A percentile compares a stretch with the other conserved stretches of the same genome.
These are phyloP conservation scores for Hoplostethus atlanticus DNA, from an alignment of 2,797 vertebrate genomes.

Conservation along the genomic window DNA sequence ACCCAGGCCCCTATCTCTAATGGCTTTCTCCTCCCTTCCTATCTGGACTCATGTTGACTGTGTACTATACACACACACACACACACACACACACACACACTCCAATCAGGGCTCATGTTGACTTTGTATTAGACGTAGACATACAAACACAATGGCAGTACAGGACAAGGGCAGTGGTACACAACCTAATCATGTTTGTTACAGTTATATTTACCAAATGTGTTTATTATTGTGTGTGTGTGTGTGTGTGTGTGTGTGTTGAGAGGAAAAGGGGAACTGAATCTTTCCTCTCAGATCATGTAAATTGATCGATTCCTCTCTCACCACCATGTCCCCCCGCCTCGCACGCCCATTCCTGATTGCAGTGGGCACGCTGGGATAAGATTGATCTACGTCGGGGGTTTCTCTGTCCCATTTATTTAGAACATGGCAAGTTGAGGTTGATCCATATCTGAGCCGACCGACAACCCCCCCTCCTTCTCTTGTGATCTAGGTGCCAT, in stretches of 20 bases:
- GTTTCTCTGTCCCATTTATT: conserved; percentile 61
- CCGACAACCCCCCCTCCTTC: conserved; percentile 22
- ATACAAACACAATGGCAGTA: conserved; percentile 23
- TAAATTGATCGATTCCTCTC: conserved; percentile 49
- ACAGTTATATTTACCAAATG: conserved; percentile 32
- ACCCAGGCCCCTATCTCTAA: conserved; percentile 70
- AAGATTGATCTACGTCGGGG: conserved; percentile 63
- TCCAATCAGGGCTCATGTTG: conserved; percentile 58
- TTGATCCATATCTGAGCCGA: conserved; percentile 75
- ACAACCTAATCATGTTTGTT: conserved; percentile 17
- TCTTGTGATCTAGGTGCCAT: conserved; percentile 56
- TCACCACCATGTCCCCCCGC: conserved; percentile 38
- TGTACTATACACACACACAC: conserved; percentile 40
- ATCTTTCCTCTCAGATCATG: conserved; percentile 53
- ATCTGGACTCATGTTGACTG: conserved; percentile 58
- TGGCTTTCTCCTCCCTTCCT: conserved; percentile 65
- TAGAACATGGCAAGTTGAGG: conserved; percentile 71
- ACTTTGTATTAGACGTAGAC: conserved; percentile 40
- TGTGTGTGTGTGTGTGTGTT: conserved; percentile 2
- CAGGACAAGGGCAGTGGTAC: neutral
- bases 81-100: neutral
- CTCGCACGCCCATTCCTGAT: conserved; percentile 36
- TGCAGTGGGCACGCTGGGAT: conserved; percentile 48
- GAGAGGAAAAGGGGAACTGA: neutral
- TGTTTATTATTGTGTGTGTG: too few species aligned